These are phyloP conservation scores for Trichogramma pretiosum DNA, from an alignment of 1,140 invertebrate species.

Conservation along the genomic window DNA sequence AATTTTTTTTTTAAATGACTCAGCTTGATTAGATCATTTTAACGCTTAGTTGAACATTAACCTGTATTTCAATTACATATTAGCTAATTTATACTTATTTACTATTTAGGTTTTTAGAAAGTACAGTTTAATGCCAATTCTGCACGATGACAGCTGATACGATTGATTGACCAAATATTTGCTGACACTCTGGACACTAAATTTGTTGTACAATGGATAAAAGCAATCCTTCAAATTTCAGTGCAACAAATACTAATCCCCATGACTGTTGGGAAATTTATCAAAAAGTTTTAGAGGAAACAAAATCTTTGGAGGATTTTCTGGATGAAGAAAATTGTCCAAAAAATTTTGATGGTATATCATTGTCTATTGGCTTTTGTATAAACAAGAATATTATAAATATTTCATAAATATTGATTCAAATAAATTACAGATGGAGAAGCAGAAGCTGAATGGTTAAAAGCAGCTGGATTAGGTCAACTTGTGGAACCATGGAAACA, in stretches of 20 bases:
- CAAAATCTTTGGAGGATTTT: constrained; percentile 45
- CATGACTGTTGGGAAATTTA: constrained; percentile 49
- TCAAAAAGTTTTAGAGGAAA: constrained; percentile 44
- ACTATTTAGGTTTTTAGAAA: not conserved
- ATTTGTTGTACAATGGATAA: constrained; percentile 33
- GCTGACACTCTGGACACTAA: not conserved
- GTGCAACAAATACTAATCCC: constrained; percentile 37
- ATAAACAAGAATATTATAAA: constrained; percentile 5
- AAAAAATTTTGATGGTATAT: constrained; percentile 39
- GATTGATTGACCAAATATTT: not conserved
- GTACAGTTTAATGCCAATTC: not conserved
- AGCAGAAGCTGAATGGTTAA: constrained; percentile 52
- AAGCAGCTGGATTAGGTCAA: constrained; percentile 50
- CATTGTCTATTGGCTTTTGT: too few species aligned
- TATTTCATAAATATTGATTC: constrained; percentile 5
- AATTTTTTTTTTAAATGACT: too few species aligned
- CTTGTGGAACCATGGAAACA: constrained; percentile 52
- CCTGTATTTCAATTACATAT: too few species aligned
- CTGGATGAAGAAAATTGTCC: constrained; percentile 45
- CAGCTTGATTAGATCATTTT: too few species aligned
- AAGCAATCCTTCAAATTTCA: constrained; percentile 30
- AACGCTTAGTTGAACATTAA: too few species aligned
- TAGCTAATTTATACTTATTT: too few species aligned
- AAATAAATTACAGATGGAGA: constrained; percentile 45
- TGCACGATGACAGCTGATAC: not conserved